phyloP scores from a whole-genome alignment of 2,797 vertebrate species.

The Acanthopagrus latus region DNA sequence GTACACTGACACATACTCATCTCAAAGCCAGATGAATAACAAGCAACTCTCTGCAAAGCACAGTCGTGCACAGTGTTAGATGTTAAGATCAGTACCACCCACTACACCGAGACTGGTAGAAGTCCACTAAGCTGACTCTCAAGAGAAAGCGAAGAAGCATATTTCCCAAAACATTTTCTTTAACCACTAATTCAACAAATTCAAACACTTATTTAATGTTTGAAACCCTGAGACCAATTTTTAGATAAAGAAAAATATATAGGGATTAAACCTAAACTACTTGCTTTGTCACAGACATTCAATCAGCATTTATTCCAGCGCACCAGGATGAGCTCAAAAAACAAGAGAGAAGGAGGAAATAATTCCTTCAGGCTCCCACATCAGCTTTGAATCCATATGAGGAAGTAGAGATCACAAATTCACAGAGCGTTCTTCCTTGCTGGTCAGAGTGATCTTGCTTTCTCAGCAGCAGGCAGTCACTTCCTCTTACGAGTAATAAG shows the following conservation, averaged over 20 bases:
- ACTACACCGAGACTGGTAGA: neutral
- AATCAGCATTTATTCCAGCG: slow-evolving; percentile 12
- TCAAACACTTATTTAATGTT: neutral
- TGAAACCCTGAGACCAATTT: neutral
- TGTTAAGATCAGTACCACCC: neutral
- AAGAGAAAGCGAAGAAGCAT: neutral
- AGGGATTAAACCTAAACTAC: neutral
- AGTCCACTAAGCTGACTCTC: neutral
- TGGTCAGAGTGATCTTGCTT: slow-evolving; percentile 34
- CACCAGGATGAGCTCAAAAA: slow-evolving; percentile 35
- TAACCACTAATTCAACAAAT: too few species aligned
- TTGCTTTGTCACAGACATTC: slow-evolving; percentile 3
- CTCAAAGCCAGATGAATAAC: too few species aligned
- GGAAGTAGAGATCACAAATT: slow-evolving; percentile 70
- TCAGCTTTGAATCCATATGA: slow-evolving; percentile 46
- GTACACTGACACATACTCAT: too few species aligned
- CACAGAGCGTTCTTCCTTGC: slow-evolving; percentile 55
- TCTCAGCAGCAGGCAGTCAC: slow-evolving; percentile 53
- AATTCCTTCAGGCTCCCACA: slow-evolving; percentile 32
- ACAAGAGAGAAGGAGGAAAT: neutral
- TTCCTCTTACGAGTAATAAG: slow-evolving; percentile 79
- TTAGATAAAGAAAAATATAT: neutral
- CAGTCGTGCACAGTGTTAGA: neutral
- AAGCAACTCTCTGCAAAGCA: too few species aligned
- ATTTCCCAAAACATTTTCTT: neutral